These are phyloP conservation scores for Rhingia campestris DNA, from an alignment of 2,888 invertebrate species.

Conservation along the genomic window DNA sequence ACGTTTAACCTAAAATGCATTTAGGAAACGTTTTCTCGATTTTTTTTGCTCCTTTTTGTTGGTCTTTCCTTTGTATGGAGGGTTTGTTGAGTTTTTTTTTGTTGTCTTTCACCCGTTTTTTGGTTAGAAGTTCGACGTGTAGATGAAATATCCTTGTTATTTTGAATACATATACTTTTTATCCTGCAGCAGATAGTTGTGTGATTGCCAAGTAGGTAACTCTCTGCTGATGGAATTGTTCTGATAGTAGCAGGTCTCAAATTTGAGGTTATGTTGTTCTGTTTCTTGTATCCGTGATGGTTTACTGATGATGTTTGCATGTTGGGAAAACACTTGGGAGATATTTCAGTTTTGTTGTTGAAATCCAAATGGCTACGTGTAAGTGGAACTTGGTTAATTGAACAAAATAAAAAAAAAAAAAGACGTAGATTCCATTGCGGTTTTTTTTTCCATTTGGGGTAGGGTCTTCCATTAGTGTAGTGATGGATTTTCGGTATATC, in stretches of 20 bases:
- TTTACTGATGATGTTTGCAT: constrained; percentile 63
- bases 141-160: constrained; percentile 49
- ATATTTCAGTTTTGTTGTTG: constrained; percentile 29
- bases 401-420: constrained; percentile 35
- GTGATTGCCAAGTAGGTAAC: background rate
- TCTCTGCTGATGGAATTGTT: constrained; percentile 15
- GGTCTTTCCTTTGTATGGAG: constrained; percentile 39
- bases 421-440: constrained; percentile 7
- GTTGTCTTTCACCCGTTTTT: too few relatives aligned
- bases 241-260: background rate
- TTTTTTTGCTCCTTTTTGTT: constrained; percentile 32
- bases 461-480: too few relatives aligned
- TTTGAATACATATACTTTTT: background rate
- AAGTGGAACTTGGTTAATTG: constrained; percentile 24
- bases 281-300: constrained; percentile 30
- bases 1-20: constrained; percentile 63
- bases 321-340: constrained; percentile 48
- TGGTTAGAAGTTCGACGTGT: constrained; percentile 53
- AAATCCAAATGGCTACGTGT: constrained; percentile 5
- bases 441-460: background rate
- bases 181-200: background rate
- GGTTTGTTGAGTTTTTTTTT: background rate
- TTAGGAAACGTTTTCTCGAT: constrained; percentile 52
- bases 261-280: constrained; percentile 31
- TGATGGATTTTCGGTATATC: too few relatives aligned